Conservation (phyloP, 2,113 vertebrate genomes). For the Donacobius atricapilla region DNA sequence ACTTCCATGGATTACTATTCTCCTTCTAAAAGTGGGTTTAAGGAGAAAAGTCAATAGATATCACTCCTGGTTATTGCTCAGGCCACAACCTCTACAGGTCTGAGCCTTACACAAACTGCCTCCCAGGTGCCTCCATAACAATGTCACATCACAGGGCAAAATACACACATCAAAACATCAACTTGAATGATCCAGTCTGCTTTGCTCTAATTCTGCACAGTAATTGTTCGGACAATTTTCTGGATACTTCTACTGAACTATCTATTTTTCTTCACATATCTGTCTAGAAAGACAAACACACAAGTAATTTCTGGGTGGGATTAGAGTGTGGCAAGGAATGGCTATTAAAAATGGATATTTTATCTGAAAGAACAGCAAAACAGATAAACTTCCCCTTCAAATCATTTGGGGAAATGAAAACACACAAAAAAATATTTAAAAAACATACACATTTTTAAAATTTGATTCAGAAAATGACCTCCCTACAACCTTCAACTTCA, state of each 20-base stretch:
- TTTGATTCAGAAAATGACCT: background rate
- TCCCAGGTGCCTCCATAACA: background rate
- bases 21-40: background rate
- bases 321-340: background rate
- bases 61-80: background rate
- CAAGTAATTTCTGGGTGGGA: background rate
- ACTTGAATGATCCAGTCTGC: background rate
- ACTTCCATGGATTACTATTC: background rate
- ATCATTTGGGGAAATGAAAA: background rate
- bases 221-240: background rate
- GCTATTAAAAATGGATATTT: background rate
- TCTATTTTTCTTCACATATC: background rate
- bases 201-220: background rate
- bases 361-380: background rate
- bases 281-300: background rate
- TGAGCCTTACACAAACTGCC: background rate
- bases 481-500: background rate
- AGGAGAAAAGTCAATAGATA: background rate
- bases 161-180: background rate
- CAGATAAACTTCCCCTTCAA: background rate
- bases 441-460: background rate
- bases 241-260: background rate
- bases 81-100: background rate
- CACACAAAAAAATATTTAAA: background rate
- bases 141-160: background rate